Base-by-base conservation (phyloP, 2,888 invertebrate species). In the Thymelicus lineola region DNA sequence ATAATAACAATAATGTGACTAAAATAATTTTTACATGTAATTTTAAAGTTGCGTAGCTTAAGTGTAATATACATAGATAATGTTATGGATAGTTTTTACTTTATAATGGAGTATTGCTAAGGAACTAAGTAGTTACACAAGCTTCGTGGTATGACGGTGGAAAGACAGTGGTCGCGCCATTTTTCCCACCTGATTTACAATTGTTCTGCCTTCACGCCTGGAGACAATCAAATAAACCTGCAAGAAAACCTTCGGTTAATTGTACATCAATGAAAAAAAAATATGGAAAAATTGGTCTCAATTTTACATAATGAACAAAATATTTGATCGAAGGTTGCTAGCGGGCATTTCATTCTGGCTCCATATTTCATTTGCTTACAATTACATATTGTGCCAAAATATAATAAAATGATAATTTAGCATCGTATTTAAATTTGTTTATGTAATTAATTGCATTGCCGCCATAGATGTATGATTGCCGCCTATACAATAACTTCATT, bases 1-100 rank as follows among this genome's bases (percentile, higher is more conserved):
- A 93, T 93, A 92, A 90, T 89, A 84, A 90, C 91, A 91, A 91
- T 92, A 92, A 91, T 91, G 89, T 92, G 90, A 90, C 91, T 91
- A 92, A 92, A 88, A 87, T 90, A 91, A 91, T 89, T 88, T 92
- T 91, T 92, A 92, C 91, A 92, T 88, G 86, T 93, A 93, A 90
- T 88, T 88, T 87, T 90, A 87, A 91, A 88, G 86, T 91, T 90
- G 89, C 86, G 80, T 91, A 92, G 90, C 77, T 71, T 93, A 93
- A 93, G 91, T 93, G 93, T 93, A 93, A 86, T 85, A 91, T 91
- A 91, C 80, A 85, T 90, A 92, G 86, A 81, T 88, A 85, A 84
- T 78, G 55, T 68, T 28, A 62, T 46, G 53, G 53, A 85, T 91
- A 92, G 87, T 87, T 86, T 90, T 85, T 84, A 91, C 90, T 90